phyloP scores from a whole-genome alignment of 2,888 invertebrate species.

The Cataglyphis cursor region DNA sequence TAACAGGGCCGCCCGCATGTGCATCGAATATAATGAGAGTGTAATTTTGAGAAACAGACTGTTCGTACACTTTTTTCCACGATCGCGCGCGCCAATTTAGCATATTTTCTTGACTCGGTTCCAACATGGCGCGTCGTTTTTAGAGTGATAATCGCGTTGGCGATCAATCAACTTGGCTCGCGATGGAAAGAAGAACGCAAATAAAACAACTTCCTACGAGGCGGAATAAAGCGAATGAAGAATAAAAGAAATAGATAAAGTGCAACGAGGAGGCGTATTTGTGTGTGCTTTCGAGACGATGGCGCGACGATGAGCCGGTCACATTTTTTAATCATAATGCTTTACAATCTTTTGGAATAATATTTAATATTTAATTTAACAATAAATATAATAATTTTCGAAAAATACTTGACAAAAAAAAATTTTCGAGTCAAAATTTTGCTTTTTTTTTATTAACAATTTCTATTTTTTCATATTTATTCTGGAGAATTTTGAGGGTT shows the following conservation, averaged over 20 bases:
- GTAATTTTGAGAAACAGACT: constrained; percentile 34
- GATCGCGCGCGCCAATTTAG: constrained; percentile 45
- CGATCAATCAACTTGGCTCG: constrained; percentile 56
- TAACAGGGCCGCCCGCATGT: constrained; percentile 40
- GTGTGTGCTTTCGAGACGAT: constrained; percentile 27
- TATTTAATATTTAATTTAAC: neutral
- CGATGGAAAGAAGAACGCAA: constrained; percentile 49
- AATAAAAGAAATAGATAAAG: constrained; percentile 26
- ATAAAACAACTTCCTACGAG: constrained; percentile 52
- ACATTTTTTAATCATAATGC: constrained; percentile 1
- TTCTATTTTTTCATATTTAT: neutral
- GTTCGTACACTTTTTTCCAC: constrained; percentile 22
- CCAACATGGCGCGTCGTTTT: constrained; percentile 51
- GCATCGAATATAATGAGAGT: constrained; percentile 44
- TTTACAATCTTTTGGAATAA: neutral
- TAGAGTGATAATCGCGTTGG: constrained; percentile 56
- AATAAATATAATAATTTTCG: neutral
- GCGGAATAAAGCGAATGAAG: constrained; percentile 44
- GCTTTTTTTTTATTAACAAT: neutral
- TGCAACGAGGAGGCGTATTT: constrained; percentile 7
- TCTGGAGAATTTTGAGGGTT: neutral
- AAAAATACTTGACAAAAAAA: too few species aligned
- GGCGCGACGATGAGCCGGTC: constrained; percentile 6
- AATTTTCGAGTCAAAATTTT: neutral
- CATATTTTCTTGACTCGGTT: constrained; percentile 57